Evolutionary conservation across 2,888 invertebrate species (phyloP), one percentile per base, ranked within the genome.

Genomic region (Dryococelus australis): DNA sequence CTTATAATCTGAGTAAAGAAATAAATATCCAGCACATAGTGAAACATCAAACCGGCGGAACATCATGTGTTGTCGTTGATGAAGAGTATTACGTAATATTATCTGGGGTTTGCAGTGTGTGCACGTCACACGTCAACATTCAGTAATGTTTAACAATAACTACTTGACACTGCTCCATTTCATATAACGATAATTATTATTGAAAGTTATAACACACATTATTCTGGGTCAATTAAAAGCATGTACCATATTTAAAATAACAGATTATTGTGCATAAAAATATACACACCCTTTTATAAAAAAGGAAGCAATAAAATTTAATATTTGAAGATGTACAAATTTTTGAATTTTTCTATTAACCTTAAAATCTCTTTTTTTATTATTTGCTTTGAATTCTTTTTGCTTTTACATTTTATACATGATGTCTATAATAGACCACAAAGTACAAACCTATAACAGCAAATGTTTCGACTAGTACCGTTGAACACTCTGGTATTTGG

Each of bases 401-500:
- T 85, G 35, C 51, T 27, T 43, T 85, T 83, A 83, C 13, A 83
- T 28, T 27, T 83, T 28, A 83, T 83, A 83, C 83, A 83, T 43
- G 65, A 24, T 65, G 27, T 85, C 87, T 85, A 85, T 27, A n/a
- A 65, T 27, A 53, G 84, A 83, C 86, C 86, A 87, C 87, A 87
- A 85, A 87, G 86, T 87, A 87, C 86, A 87, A 86, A 87, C 86
- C 87, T 87, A 83, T 27, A 87, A 87, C 86, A 87, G 87, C 87
- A 86, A 87, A 86, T 86, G 86, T 87, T 86, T 87, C 85, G 86
- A 86, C 86, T 87, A 87, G 87, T 86, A 87, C 86, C 86, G 86
- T 86, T 87, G 87, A 87, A 87, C 87, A 87, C 87, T 84, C 86
- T 87, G 87, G 87, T 87, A 87, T 86, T 84, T 87, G 84, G 86